A percentile compares a stretch with the other conserved stretches of the same genome.
phyloP scores from a whole-genome alignment of 2,888 invertebrate species.

The Limnephilus lunatus region DNA sequence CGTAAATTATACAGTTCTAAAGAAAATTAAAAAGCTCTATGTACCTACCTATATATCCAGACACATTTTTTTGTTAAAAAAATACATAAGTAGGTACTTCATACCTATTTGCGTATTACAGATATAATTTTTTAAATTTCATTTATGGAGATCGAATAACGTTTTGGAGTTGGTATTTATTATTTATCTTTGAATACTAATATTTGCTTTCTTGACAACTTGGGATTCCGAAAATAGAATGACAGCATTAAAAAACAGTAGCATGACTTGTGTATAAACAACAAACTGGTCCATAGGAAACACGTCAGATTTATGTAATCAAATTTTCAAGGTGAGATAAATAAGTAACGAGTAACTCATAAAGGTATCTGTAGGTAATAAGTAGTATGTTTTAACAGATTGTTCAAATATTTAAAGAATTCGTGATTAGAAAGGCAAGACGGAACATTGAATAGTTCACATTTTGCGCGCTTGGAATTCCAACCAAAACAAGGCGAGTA shows the following conservation, averaged over 20 bases:
- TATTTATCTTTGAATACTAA: not conserved
- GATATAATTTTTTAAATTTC: not conserved
- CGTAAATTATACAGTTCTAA: not conserved
- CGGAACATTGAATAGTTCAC: not conserved
- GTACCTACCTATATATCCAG: not conserved
- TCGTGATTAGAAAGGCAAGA: conserved; percentile 2
- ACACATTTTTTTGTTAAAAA: not conserved
- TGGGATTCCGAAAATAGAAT: conserved; percentile 31
- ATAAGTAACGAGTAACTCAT: conserved; percentile 10
- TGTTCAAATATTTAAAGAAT: conserved; percentile 2
- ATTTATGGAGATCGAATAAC: not conserved
- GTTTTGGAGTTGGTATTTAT: not conserved
- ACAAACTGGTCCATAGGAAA: conserved; percentile 37
- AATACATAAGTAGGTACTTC: not conserved
- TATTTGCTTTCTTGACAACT: conserved; percentile 41
- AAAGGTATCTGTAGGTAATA: not conserved
- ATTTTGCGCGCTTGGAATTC: conserved; percentile 7
- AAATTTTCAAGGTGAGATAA: conserved; percentile 42
- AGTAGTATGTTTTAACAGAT: conserved; percentile 22
- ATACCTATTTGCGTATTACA: not conserved
- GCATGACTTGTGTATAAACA: conserved; percentile 24
- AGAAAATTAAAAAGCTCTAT: not conserved
- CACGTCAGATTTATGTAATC: conserved; percentile 43
- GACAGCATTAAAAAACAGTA: conserved; percentile 26
- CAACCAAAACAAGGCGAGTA: not conserved